A percentile compares a stretch with the other conserved stretches of the same genome.
Conservation (phyloP, 2,113 vertebrate species). For the Rhineura floridana region DNA sequence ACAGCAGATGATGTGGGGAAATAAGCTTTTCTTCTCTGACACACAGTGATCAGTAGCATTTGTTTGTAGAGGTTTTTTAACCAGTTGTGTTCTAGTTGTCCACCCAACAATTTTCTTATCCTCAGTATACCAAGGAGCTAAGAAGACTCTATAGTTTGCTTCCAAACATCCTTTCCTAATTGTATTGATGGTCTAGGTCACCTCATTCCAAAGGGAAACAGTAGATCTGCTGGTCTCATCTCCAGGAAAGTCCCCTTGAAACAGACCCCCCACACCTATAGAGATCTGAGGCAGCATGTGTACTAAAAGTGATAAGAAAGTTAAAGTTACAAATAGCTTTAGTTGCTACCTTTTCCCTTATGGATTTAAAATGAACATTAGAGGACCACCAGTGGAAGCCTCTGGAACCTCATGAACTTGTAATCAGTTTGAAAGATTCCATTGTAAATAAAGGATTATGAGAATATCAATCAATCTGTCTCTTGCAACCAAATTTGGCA, state of each 20-base stretch:
- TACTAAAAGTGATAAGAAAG: not conserved
- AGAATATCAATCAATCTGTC: not conserved
- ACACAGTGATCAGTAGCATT: no score
- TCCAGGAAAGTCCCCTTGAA: no score
- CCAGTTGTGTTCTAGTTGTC: no score
- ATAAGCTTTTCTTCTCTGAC: no score
- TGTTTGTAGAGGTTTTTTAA: no score
- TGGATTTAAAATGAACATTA: conserved; percentile 11
- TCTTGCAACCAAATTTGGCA: not conserved
- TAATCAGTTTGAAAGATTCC: conserved; percentile 35
- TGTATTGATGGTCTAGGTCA: no score
- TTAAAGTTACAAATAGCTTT: conserved; percentile 33
- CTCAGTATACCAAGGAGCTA: not conserved
- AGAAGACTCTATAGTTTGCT: not conserved
- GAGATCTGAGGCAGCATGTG: not conserved
- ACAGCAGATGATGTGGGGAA: no score
- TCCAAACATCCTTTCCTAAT: no score
- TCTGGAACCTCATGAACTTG: conserved; percentile 7
- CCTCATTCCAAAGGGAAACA: no score
- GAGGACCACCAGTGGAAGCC: not conserved
- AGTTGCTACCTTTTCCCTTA: conserved; percentile 32
- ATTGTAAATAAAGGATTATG: not conserved
- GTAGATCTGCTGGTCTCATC: no score
- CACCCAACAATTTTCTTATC: not conserved
- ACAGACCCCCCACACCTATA: not conserved